phyloP scores from a whole-genome alignment of 1,140 invertebrate species.

The Nymphalis io region DNA sequence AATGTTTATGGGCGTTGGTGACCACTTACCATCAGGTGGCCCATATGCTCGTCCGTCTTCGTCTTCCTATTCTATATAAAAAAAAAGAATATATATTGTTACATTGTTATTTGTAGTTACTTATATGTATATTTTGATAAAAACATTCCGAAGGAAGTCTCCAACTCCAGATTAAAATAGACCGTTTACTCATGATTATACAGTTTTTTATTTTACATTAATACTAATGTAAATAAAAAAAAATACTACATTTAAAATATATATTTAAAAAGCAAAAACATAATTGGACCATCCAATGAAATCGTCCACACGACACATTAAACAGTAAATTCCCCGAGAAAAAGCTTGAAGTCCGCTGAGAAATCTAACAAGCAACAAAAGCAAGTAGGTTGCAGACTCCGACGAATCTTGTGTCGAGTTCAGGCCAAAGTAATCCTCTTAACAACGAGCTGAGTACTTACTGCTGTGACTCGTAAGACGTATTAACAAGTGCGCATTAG shows the following conservation, averaged over 20 bases:
- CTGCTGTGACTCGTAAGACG: slow-evolving; percentile 28
- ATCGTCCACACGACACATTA: slow-evolving; percentile 5
- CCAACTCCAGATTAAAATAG: no score
- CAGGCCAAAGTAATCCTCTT: slow-evolving; percentile 53
- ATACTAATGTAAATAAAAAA: no score
- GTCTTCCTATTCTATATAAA: no score
- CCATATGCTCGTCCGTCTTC: no score
- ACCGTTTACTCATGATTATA: no score
- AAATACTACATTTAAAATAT: background rate
- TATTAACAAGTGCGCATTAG: slow-evolving; percentile 33
- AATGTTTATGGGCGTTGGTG: no score
- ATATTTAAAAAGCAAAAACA: background rate
- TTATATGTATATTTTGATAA: no score
- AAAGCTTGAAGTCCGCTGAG: slow-evolving; percentile 31
- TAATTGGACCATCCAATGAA: slow-evolving; percentile 10
- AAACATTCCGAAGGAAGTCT: no score
- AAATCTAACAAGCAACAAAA: slow-evolving; percentile 52
- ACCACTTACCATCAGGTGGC: no score
- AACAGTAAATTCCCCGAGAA: slow-evolving; percentile 3
- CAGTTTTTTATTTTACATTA: no score
- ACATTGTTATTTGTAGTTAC: no score
- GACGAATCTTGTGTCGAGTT: slow-evolving; percentile 46
- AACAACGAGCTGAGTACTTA: slow-evolving; percentile 45
- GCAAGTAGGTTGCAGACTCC: slow-evolving; percentile 33
- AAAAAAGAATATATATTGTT: no score